phyloP scores from a whole-genome alignment of 2,113 vertebrate genomes.

The Petroica traversi region DNA sequence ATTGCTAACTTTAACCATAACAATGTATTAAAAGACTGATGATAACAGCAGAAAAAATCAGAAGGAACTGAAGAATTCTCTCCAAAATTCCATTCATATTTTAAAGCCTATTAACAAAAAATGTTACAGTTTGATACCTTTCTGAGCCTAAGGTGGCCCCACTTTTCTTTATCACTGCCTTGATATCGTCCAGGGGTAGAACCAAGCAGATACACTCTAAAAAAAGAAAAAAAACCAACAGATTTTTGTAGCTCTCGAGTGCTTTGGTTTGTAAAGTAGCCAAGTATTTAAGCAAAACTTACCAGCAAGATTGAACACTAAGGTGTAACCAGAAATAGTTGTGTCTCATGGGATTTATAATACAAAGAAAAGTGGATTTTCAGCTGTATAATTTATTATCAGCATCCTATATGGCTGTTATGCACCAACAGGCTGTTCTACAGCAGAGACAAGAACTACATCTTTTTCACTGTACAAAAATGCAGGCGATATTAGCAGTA shows the following conservation, averaged over 20 bases:
- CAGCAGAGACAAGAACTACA: background rate
- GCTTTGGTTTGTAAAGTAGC: background rate
- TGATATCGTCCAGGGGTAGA: constrained; percentile 92
- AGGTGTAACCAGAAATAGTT: background rate
- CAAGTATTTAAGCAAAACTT: background rate
- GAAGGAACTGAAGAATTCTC: background rate
- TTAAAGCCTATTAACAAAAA: background rate
- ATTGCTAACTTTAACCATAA: background rate
- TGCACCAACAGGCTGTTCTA: background rate
- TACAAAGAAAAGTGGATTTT: background rate
- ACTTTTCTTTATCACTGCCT: constrained; percentile 88
- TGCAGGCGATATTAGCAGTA: background rate
- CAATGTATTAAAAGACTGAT: background rate
- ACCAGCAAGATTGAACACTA: background rate
- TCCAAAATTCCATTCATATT: background rate
- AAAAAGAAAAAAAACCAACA: background rate
- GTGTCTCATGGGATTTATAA: background rate
- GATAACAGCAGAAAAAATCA: background rate
- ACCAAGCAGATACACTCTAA: constrained; percentile 90
- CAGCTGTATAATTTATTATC: background rate
- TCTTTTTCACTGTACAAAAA: background rate
- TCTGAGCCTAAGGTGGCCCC: constrained; percentile 92
- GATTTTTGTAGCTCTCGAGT: background rate
- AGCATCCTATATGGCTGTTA: background rate
- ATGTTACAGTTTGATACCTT: constrained; percentile 79